Conservation (phyloP, 2,797 vertebrate species). For the Pseudochirops corinnae region DNA sequence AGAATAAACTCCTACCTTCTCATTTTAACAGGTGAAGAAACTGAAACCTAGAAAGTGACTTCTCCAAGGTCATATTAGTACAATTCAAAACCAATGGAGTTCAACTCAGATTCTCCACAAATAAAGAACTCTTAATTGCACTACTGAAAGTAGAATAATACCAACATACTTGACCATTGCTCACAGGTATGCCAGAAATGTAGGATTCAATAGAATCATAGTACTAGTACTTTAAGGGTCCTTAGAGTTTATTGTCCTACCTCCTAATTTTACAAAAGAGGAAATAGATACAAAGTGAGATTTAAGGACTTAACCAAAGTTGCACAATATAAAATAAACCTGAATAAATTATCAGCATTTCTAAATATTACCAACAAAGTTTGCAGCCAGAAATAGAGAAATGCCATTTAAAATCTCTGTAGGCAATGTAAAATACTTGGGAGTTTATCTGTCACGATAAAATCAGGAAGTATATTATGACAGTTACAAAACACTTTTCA, state of each 20-base stretch:
- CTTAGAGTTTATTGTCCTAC: background rate
- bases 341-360: background rate
- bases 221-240: background rate
- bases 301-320: background rate
- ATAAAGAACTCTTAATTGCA: background rate
- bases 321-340: background rate
- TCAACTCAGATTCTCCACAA: background rate
- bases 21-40: background rate
- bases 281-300: background rate
- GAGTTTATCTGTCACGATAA: too few relatives aligned
- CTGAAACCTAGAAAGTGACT: background rate
- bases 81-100: background rate
- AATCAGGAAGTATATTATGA: too few relatives aligned
- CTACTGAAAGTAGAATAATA: background rate
- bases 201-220: background rate
- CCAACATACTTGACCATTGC: background rate
- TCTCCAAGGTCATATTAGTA: background rate
- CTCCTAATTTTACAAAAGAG: background rate
- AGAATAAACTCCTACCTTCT: background rate
- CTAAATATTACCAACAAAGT: background rate
- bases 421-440: too few relatives aligned
- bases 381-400: background rate
- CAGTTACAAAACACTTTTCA: too few relatives aligned
- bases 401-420: background rate
- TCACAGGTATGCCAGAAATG: background rate